These are phyloP conservation scores for Ciconia boyciana DNA, from an alignment of 2,113 vertebrate species.

Conservation along the genomic window DNA sequence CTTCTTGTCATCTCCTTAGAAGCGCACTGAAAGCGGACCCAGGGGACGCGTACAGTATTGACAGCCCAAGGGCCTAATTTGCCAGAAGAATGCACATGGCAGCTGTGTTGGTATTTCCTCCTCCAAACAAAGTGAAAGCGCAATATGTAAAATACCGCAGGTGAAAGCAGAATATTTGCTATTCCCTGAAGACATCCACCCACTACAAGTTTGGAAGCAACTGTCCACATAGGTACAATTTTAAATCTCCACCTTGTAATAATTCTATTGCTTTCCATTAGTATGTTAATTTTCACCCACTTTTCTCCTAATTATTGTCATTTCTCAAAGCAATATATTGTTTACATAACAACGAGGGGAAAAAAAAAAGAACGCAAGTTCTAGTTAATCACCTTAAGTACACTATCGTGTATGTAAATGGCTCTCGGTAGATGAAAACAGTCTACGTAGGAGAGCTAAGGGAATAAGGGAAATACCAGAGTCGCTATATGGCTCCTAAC, in stretches of 20 bases:
- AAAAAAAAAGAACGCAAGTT: neutral
- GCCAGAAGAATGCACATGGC: neutral
- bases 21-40: neutral
- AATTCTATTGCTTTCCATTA: neutral
- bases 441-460: neutral
- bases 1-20: neutral
- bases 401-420: neutral
- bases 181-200: neutral
- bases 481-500: neutral
- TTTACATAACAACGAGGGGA: neutral
- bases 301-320: neutral
- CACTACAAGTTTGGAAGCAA: neutral
- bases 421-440: neutral
- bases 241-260: neutral
- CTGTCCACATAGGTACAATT: neutral
- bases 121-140: neutral
- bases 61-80: neutral
- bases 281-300: neutral
- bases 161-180: neutral
- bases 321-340: neutral
- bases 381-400: neutral
- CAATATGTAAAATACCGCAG: neutral
- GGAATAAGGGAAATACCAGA: neutral
- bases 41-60: neutral
- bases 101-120: neutral